Base-by-base conservation (phyloP, 2,888 invertebrate genomes). In the Toxonevra muliebris region DNA sequence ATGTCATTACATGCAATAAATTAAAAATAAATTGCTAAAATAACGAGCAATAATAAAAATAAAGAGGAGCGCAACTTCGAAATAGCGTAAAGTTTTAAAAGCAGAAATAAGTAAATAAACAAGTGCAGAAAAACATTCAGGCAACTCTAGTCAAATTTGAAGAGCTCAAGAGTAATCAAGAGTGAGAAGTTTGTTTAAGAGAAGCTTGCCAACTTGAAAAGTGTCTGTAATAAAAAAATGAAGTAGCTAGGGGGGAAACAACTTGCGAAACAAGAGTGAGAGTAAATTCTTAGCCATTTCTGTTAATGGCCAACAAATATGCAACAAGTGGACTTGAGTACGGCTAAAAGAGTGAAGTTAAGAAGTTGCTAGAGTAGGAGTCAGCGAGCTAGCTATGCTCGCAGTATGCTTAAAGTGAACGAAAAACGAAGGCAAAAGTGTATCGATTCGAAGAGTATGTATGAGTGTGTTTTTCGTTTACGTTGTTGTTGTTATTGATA, bases 1-100 rank as follows among this genome's bases (percentile, higher is more conserved):
- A 30, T 7, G 30, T 30, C 30, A 30, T 30, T 30, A 30, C 30
- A 30, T 30, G 40, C 58, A 13, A 62, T 62, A 12, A 59, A 12
- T 13, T 58, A 48, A 15, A 61, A 54, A 61, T 65, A 30, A 30
- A 30, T 30, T 30, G 30, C 30, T 30, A 30, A 30, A 30, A 30
- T 30, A 30, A 30, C 30, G 30, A 30, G 30, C 30, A 30, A 30
- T 7, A 30, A 30, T 48, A 48, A 48, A 8, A 48, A 3, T 48
- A 48, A 48, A 7, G 48, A 48, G 48, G 15, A 48, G 48, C 48
- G 10, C 13, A 30, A 30, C 30, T 30, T 30, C 30, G 30, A 30
- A 30, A 30, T 30, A 30, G 7, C 7, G 30, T 30, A 30, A 30
- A 30, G 30, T 30, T 9, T 4, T 48, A 15, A 12, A 48, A 45